Percentiles rank a stretch among this genome's conserved stretches.
Evolutionary conservation across 1,140 invertebrate species (phyloP).

Genomic region (Adelges cooleyi): DNA sequence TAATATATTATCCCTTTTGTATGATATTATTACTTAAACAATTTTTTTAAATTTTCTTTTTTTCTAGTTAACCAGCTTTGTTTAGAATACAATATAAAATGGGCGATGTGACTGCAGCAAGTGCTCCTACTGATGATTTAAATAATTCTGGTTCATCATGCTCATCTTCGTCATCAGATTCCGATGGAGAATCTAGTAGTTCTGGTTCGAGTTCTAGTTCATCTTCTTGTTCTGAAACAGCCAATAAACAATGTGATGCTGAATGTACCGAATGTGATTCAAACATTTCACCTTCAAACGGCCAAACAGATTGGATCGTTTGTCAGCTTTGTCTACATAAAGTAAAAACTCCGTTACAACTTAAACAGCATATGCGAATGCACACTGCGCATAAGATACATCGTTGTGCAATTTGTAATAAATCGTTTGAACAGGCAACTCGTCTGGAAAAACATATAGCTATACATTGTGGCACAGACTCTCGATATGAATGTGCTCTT

Average conservation of each 20-base stretch:
- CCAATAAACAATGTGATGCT: not conserved
- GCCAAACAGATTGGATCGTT: conserved; percentile 14
- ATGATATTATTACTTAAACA: too few relatives aligned
- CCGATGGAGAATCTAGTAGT: conserved; percentile 21
- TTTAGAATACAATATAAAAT: too few relatives aligned
- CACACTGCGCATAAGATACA: conserved; percentile 16
- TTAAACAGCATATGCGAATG: conserved; percentile 22
- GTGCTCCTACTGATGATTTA: conserved; percentile 12
- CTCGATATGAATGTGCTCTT: conserved; percentile 26
- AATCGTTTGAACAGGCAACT: conserved; percentile 16
- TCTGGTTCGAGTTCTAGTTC: conserved; percentile 19
- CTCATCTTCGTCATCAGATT: conserved; percentile 12
- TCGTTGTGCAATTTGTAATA: conserved; percentile 29
- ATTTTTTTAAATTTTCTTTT: too few relatives aligned
- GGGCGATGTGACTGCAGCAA: conserved; percentile 17
- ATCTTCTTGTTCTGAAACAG: conserved; percentile 2
- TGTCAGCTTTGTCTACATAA: conserved; percentile 1
- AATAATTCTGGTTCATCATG: conserved; percentile 13
- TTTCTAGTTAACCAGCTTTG: too few relatives aligned
- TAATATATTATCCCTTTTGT: too few relatives aligned
- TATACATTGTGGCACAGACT: conserved; percentile 24
- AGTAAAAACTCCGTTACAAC: conserved; percentile 7
- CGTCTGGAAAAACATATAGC: conserved; percentile 29
- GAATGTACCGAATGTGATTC: not conserved
- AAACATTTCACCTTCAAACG: not conserved